Evolutionary conservation across 2,888 invertebrate genomes (phyloP), one percentile per base, ranked within the genome.

Genomic region (Sympetrum striolatum): DNA sequence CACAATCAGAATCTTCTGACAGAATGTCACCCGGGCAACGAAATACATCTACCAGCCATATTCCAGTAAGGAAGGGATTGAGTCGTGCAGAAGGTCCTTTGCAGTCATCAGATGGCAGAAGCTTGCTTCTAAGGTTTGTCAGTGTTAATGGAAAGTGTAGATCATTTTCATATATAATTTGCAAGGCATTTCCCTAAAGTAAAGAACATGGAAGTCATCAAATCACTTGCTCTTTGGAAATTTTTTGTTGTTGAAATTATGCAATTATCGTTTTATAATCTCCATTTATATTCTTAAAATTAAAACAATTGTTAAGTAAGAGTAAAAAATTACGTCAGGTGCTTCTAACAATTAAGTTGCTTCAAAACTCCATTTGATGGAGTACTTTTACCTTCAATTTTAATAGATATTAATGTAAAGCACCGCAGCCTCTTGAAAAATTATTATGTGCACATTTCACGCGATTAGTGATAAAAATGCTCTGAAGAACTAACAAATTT

Each of bases 61-160:
- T 93, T n/a, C 92, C 92, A 53, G 92, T 93, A 90, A 93, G 93
- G 91, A 93, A 93, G 31, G 94, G 94, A 31, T 92, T 94, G 58
- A 94, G 93, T 91, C 93, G 93, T 91, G 94, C 94, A 64, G 95
- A 95, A 93, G 95, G 95, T 1, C 95, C 95, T 39, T 91, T 94
- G 64, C 93, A 94, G 90, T 93, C 93, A 91, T 91, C 91, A 22
- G 94, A 86, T 86, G 37, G 86, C 35, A 86, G 86, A 60, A 86
- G 86, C n/a, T 60, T 86, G n/a, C 60, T 86, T 35, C 37, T 86
- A 60, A 86, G 86, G 86, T 86, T 60, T 64, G 53, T 31, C 22
- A n/a, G 10, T 22, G 5, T 81, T 81, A 6, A 73, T 73, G 10
- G 25, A 73, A 25, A 73, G 31, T 79, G 31, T 18, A 2, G 2